Evolutionary conservation across 2,888 invertebrate genomes (phyloP), one percentile per base, ranked within the genome.

Genomic region (Sipunculus nudus): DNA sequence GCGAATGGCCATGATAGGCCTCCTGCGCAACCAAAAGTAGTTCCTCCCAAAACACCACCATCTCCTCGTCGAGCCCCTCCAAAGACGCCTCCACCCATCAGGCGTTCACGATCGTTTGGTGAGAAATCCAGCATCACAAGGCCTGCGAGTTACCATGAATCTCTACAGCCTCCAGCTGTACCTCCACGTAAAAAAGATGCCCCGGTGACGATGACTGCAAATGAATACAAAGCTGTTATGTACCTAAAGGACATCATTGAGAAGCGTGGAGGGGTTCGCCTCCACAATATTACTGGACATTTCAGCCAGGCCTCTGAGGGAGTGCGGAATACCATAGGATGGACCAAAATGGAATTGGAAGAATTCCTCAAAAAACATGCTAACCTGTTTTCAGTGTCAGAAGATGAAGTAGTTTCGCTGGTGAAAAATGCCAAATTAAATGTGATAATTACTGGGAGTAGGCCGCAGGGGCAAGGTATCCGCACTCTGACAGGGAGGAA

Each of bases 181-280:
- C n/a, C n/a, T n/a, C n/a, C n/a, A n/a, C n/a, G n/a, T n/a, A n/a
- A n/a, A n/a, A 19, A 47, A 3, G 47, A 35, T 32, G 65, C 71
- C 2, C 81, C 81, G 13, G 71, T 82, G 35, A 80, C 80, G 32
- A 83, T 83, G 83, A 82, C 82, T 13, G 82, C 82, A 28, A 82
- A 81, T 64, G 82, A 83, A 62, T 83, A 83, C 71, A 82, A 82
- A 65, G 81, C 82, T 31, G 80, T 83, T 45, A 82, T 81, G 78
- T 82, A 79, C 65, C 69, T 83, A 29, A 82, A 82, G 67, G 79
- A 79, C 29, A 78, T 81, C 29, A 74, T 83, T 48, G 82, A 83
- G 63, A 79, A 79, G 67, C 75, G 77, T 50, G 81, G 78, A 6
- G 75, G 75, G 31, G 74, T 80, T 72, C 77, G 76, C 53, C 65